Evolutionary conservation across 2,888 invertebrate species (phyloP), one percentile per base, ranked within the genome.

Genomic region (Nemoura dubitans): DNA sequence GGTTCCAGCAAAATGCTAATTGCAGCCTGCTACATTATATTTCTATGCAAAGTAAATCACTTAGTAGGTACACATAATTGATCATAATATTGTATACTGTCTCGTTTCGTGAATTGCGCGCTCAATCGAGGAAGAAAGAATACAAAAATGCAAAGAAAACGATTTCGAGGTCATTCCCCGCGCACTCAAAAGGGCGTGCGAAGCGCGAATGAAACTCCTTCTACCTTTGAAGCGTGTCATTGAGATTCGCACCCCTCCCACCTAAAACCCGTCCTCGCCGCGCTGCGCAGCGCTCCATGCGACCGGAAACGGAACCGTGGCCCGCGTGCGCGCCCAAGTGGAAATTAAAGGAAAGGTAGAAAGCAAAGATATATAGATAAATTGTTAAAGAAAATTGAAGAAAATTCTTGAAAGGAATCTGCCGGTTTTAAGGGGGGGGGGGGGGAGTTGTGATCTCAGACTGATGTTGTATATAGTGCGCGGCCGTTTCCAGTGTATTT

Each of bases 341-440:
- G 30, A 81, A 81, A 81, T 81, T 28, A 30, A 81, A 21, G 28
- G 81, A 81, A 81, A 81, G 81, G 81, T 81, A 81, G 30, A 30
- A 81, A 28, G 81, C 30, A 30, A 81, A 81, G 81, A 81, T 0
- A 81, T n/a, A 80, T 81, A 30, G 28, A 81, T 81, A 81, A 30
- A 28, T n/a, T 28, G n/a, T 27, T 29, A 78, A 81, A 81, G 81
- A 81, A 81, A 81, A 81, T 81, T 81, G 28, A 81, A 29, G 26
- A 81, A 30, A 29, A 21, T n/a, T 28, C n/a, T 27, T 30, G 30
- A 29, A 81, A 81, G 28, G 21, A 59, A 59, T 59, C 59, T 59
- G 59, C 3, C 21, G 59, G 59, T 59, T 21, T 59, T 10, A 59
- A 59, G 21, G 16, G 59, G 59, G 1, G 2, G 16, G 21, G 3